A percentile compares a stretch with the other conserved stretches of the same genome.
phyloP scores from a whole-genome alignment of 2,797 vertebrate genomes.

The Sebastolobus altivelis region DNA sequence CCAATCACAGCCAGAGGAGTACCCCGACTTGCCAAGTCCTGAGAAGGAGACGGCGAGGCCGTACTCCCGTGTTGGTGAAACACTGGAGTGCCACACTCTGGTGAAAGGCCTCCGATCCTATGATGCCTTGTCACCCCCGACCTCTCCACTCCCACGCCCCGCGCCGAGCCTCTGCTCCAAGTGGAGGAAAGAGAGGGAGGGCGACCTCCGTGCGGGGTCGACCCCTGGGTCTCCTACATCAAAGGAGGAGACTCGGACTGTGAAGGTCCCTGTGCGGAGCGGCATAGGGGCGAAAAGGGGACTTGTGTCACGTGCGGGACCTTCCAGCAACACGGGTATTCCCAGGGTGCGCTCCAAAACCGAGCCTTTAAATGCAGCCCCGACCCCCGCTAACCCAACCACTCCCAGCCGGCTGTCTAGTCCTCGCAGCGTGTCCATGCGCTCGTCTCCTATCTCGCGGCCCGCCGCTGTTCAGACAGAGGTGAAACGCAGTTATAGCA shows the following conservation, averaged over 20 bases:
- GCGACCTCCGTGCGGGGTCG: slow-evolving; percentile 62
- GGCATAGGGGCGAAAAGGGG: slow-evolving; percentile 79
- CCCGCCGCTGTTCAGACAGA: slow-evolving; percentile 57
- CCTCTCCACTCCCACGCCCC: slow-evolving; percentile 77
- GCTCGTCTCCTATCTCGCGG: slow-evolving; percentile 57
- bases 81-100: slow-evolving; percentile 86
- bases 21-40: slow-evolving; percentile 52
- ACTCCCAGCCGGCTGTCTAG: slow-evolving; percentile 54
- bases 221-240: slow-evolving; percentile 47
- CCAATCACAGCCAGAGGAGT: slow-evolving; percentile 67
- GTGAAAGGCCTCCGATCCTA: slow-evolving; percentile 87
- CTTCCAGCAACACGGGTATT: slow-evolving; percentile 68
- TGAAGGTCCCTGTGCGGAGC: slow-evolving; percentile 75
- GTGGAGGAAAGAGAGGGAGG: slow-evolving; percentile 87
- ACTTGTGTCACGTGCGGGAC: slow-evolving; percentile 63
- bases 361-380: slow-evolving; percentile 50
- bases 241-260: slow-evolving; percentile 72
- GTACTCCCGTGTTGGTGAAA: slow-evolving; percentile 82
- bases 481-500: slow-evolving; percentile 76
- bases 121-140: slow-evolving; percentile 74
- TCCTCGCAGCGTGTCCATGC: slow-evolving; percentile 70
- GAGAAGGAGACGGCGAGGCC: slow-evolving; percentile 64
- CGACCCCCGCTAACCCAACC: slow-evolving; percentile 43
- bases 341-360: slow-evolving; percentile 79
- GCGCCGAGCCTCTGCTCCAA: slow-evolving; percentile 87